Percentiles rank a stretch among this genome's conserved stretches.
Conservation (phyloP, 2,797 vertebrate genomes). For the Poliocrania exsul region DNA sequence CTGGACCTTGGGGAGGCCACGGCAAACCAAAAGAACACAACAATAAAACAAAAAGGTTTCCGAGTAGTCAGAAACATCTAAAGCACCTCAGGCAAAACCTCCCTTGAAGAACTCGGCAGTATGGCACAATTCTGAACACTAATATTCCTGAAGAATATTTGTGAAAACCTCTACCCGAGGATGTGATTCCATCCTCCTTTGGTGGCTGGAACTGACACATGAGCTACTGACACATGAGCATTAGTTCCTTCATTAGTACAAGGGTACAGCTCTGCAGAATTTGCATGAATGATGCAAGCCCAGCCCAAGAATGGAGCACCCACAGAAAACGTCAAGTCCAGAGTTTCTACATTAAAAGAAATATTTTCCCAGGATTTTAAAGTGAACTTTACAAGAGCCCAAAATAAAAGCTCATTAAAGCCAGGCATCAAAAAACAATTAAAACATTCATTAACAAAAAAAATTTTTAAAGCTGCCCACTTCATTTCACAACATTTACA, state of each 20-base stretch:
- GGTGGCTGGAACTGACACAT: background rate
- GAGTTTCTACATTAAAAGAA: background rate
- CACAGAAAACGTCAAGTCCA: background rate
- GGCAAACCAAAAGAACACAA: background rate
- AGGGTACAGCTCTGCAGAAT: background rate
- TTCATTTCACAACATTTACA: background rate
- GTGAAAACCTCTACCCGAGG: background rate
- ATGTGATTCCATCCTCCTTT: background rate
- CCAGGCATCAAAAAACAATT: background rate
- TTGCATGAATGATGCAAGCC: background rate
- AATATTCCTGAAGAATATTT: background rate
- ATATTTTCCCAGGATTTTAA: background rate
- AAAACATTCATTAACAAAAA: background rate
- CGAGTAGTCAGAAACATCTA: background rate
- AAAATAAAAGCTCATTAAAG: background rate
- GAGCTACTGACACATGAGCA: background rate
- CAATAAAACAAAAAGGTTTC: background rate
- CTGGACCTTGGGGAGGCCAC: background rate
- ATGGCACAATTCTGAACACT: background rate
- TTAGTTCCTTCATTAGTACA: background rate
- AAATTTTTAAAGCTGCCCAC: background rate
- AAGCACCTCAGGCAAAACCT: background rate
- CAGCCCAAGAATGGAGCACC: background rate
- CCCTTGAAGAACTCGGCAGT: background rate
- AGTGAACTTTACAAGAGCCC: background rate